Base-by-base conservation (phyloP, 1,140 invertebrate genomes). In the Pissodes strobi region DNA sequence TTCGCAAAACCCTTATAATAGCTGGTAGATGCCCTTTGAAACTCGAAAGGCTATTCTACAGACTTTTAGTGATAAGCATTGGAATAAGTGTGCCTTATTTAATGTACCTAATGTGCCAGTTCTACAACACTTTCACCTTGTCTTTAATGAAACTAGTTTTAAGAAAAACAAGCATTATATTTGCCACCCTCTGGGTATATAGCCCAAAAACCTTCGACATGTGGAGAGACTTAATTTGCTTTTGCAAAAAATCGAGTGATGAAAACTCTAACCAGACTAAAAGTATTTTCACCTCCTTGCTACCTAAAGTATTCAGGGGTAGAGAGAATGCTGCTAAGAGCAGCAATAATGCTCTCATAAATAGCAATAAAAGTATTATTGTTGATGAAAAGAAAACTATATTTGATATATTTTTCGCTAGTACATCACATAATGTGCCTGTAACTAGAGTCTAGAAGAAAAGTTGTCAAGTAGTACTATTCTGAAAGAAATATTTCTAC, bases 41-140 rank as follows among this genome's bases (percentile, higher is more conserved):
- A 76, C 80, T 92, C 3, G 90, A 92, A 71, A 85, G 89, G 64
- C 79, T 93, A 0, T 93, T 93, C 86, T 86, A 89, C 8, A 82
- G 90, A 1, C 79, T 90, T 30, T 84, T 89, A 38, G 45, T 73
- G n/a, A 73, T 73, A 18, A 74, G 72, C 58, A 51, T 73, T 10
- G 73, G 73, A 17, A 73, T 74, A 34, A 70, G 70, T 48, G 53
- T 69, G 15, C 67, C 72, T 43, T 59, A 71, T 51, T 69, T 73
- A 22, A 62, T 71, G 49, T 69, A 68, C 58, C 43, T 73, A 10
- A 53, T 73, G 46, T 72, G 67, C 46, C 67, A 73, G 60, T 72
- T 73, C 49, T 72, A 72, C 39, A 69, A 74, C 37, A 70, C 49
- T 13, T 71, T 69, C 27, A 68, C 66, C 8, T 58, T 70, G 5